Evolutionary conservation across 1,140 invertebrate species (phyloP).

Genomic region (Aphelinus certus): DNA sequence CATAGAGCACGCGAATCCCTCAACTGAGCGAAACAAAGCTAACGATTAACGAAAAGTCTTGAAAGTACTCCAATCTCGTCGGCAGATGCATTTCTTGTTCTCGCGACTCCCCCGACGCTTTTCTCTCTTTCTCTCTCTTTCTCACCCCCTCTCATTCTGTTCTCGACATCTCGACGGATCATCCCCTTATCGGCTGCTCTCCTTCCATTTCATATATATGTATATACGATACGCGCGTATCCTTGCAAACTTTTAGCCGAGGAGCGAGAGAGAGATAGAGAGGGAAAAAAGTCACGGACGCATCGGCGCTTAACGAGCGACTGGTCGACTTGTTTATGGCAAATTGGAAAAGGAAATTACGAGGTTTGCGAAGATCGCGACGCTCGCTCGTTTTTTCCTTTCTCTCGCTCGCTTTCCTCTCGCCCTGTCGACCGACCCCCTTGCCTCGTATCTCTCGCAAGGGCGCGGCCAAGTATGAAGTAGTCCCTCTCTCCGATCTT

Average conservation of each 20-base stretch:
- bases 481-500: neutral
- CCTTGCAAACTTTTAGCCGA: slow-evolving; percentile 31
- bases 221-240: neutral
- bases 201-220: slow-evolving; percentile 10
- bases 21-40: no score
- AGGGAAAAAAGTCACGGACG: slow-evolving; percentile 51
- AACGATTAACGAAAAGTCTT: no score
- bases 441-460: slow-evolving; percentile 26
- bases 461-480: neutral
- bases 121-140: slow-evolving; percentile 39
- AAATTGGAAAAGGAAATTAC: slow-evolving; percentile 67
- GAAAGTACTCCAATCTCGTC: no score
- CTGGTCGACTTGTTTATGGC: slow-evolving; percentile 64
- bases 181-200: slow-evolving; percentile 13
- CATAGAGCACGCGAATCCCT: no score
- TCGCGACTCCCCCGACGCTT: slow-evolving; percentile 23
- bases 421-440: neutral
- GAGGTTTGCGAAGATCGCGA: slow-evolving; percentile 50
- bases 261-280: slow-evolving; percentile 27
- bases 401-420: neutral
- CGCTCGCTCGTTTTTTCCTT: slow-evolving; percentile 25
- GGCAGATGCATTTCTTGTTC: no score
- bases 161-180: slow-evolving; percentile 31
- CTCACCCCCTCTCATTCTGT: slow-evolving; percentile 25
- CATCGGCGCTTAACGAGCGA: slow-evolving; percentile 59